Conservation (phyloP, 2,888 invertebrate genomes). For the Lysandra bellargus region DNA sequence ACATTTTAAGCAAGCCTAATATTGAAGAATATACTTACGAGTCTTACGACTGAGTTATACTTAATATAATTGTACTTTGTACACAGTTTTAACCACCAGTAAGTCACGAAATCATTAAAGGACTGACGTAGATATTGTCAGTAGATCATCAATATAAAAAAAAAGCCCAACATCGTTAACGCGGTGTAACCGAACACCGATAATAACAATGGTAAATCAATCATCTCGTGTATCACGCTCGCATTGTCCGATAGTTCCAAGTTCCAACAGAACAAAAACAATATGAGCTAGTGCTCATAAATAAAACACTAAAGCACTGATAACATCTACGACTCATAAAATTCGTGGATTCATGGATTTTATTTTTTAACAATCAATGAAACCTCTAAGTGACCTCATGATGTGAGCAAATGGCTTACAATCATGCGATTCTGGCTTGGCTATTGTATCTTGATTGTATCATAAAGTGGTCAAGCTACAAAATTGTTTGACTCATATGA, state of each 20-base stretch:
- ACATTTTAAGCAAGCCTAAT: no score
- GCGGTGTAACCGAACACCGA: conserved; percentile 9
- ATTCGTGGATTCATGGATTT: not conserved
- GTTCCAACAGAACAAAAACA: conserved; percentile 10
- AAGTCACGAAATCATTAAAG: not conserved
- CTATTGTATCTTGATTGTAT: no score
- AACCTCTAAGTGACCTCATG: not conserved
- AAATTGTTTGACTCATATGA: no score
- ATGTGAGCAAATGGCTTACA: not conserved
- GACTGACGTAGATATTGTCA: not conserved
- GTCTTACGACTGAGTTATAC: no score
- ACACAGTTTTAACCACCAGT: not conserved
- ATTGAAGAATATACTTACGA: no score
- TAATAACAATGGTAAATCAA: not conserved
- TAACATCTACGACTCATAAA: not conserved
- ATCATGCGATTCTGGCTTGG: not conserved
- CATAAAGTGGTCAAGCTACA: no score
- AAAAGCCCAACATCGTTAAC: not conserved
- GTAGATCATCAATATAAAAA: not conserved
- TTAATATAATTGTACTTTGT: no score
- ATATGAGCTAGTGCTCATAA: not conserved
- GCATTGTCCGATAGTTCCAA: conserved; percentile 2
- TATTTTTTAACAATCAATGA: not conserved
- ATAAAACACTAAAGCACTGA: not conserved
- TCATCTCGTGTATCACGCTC: not conserved